Evolutionary conservation across 2,888 invertebrate species (phyloP).

Genomic region (Amphipoea oculea): DNA sequence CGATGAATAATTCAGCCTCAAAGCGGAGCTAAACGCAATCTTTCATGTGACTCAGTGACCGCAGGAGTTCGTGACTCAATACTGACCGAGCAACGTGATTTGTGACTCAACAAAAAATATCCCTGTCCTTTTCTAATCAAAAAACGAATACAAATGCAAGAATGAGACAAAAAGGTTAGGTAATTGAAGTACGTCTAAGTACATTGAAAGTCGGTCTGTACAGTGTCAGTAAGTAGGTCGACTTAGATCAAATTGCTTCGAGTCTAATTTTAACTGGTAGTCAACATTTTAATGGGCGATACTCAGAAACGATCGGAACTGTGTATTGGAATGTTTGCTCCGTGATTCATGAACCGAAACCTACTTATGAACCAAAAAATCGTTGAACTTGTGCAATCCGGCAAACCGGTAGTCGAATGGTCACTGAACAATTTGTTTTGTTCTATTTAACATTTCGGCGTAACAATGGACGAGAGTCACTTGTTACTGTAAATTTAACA

Average conservation of each 20-base stretch:
- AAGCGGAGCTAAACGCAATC: constrained; percentile 72
- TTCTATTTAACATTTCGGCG: constrained; percentile 46
- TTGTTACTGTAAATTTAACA: constrained; percentile 36
- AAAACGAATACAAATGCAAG: constrained; percentile 51
- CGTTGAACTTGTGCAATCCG: constrained; percentile 54
- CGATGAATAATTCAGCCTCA: constrained; percentile 73
- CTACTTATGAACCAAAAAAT: constrained; percentile 62
- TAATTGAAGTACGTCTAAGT: constrained; percentile 51
- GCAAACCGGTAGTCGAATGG: constrained; percentile 36
- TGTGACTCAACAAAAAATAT: constrained; percentile 73
- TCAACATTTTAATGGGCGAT: constrained; percentile 66
- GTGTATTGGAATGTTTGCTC: constrained; percentile 60
- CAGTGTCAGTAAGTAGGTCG: constrained; percentile 65
- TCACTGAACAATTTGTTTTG: constrained; percentile 57
- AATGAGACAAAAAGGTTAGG: constrained; percentile 61
- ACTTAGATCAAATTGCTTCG: constrained; percentile 69
- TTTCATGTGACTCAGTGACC: constrained; percentile 83
- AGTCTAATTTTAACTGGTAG: constrained; percentile 71
- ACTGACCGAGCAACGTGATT: constrained; percentile 65
- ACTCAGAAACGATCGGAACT: constrained; percentile 68
- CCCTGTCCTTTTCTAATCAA: constrained; percentile 66
- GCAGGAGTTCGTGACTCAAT: constrained; percentile 79
- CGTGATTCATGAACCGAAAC: constrained; percentile 64
- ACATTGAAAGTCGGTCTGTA: constrained; percentile 55
- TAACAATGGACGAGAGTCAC: constrained; percentile 47